A percentile compares a stretch with the other conserved stretches of the same genome.
Evolutionary conservation across 2,797 vertebrate species (phyloP).

Genomic region (Pygocentrus nattereri): DNA sequence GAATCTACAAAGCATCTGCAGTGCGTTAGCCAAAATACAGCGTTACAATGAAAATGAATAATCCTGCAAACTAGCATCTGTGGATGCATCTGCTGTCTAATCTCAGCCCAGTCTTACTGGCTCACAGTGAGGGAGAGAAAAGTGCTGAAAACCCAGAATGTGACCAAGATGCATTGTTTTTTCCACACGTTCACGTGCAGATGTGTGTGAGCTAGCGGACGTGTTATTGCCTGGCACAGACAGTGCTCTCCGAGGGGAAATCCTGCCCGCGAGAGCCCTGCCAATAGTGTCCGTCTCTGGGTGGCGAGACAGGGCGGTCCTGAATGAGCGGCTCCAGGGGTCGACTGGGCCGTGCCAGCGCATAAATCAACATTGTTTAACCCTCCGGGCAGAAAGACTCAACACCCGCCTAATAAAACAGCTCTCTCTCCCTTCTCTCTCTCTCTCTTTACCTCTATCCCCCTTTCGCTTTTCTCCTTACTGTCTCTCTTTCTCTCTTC

Average conservation of each 20-base stretch:
- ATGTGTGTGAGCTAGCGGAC: background rate
- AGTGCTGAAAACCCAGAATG: background rate
- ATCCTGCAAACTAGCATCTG: background rate
- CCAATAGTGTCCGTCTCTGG: slow-evolving; percentile 32
- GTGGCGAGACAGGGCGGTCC: slow-evolving; percentile 18
- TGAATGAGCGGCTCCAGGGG: slow-evolving; percentile 8
- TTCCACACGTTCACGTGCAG: slow-evolving; percentile 12
- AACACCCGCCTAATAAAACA: slow-evolving; percentile 26
- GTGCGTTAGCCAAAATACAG: background rate
- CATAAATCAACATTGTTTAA: slow-evolving; percentile 54
- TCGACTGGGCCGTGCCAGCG: slow-evolving; percentile 37
- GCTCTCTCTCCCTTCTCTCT: background rate
- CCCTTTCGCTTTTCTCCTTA: slow-evolving; percentile 22
- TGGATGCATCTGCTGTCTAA: background rate
- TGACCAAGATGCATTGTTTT: slow-evolving; percentile 6
- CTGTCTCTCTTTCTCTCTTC: slow-evolving; percentile 25
- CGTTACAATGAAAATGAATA: background rate
- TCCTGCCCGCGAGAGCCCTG: slow-evolving; percentile 37
- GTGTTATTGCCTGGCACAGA: slow-evolving; percentile 17
- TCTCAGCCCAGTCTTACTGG: background rate
- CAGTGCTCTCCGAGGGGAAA: slow-evolving; percentile 28
- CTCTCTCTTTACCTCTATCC: slow-evolving; percentile 28
- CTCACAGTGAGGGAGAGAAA: background rate
- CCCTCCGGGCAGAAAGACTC: slow-evolving; percentile 25
- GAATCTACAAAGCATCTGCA: background rate